Evolutionary conservation across 1,140 invertebrate genomes (phyloP).

Genomic region (Cyclina sinensis): DNA sequence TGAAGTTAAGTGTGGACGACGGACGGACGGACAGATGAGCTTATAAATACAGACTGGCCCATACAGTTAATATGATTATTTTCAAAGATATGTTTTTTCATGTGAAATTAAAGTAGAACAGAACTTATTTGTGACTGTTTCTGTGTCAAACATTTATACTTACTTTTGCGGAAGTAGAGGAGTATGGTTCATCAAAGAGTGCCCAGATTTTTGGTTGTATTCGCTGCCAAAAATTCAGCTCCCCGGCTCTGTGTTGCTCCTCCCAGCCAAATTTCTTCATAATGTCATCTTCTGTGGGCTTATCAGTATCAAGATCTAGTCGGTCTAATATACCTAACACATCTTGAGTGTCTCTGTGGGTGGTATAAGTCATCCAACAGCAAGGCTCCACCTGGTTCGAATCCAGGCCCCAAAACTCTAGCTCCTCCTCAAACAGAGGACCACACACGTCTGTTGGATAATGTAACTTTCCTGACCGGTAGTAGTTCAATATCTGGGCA

Average conservation of each 20-base stretch:
- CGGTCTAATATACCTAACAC: slow-evolving; percentile 98
- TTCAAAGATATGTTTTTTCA: too few relatives aligned
- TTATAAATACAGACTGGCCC: too few relatives aligned
- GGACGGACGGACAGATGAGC: too few relatives aligned
- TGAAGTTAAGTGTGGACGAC: too few relatives aligned
- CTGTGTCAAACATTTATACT: too few relatives aligned
- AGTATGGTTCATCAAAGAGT: slow-evolving; percentile 96
- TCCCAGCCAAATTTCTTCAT: slow-evolving; percentile 96
- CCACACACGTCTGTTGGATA: slow-evolving; percentile 99
- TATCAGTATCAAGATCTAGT: slow-evolving; percentile 95
- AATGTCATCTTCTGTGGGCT: slow-evolving; percentile 95
- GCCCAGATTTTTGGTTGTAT: slow-evolving; percentile 95
- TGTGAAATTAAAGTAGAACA: too few relatives aligned
- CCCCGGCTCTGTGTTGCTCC: slow-evolving; percentile 92
- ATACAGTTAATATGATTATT: too few relatives aligned
- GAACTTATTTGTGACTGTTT: too few relatives aligned
- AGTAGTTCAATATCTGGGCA: slow-evolving; percentile 96
- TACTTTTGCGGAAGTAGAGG: slow-evolving; percentile 94
- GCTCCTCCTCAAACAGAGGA: slow-evolving; percentile 97
- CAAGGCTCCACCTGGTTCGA: slow-evolving; percentile 95
- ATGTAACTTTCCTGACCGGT: slow-evolving; percentile 98
- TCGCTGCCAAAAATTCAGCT: slow-evolving; percentile 92
- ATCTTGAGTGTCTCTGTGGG: slow-evolving; percentile 98
- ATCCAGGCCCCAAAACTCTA: slow-evolving; percentile 86
- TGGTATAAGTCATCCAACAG: slow-evolving; percentile 98